A percentile compares a stretch with the other conserved stretches of the same genome.
These are phyloP conservation scores for Habroteleia sp. DNA, from an alignment of 2,888 invertebrate species.

Conservation along the genomic window DNA sequence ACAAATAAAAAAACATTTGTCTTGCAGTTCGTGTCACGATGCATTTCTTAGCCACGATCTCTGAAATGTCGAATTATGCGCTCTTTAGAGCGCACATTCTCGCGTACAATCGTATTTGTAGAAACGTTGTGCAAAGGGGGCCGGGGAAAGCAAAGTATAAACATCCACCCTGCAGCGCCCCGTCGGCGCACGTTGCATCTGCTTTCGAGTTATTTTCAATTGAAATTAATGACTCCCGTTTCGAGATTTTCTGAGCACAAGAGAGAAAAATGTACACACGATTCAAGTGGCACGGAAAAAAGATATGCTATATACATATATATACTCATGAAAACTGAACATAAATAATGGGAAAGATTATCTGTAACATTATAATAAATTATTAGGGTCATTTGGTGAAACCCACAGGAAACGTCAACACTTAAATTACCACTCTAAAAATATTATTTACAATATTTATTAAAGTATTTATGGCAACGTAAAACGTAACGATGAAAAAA, in stretches of 20 bases:
- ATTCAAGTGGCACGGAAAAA: conserved; percentile 69
- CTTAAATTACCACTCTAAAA: too few relatives aligned
- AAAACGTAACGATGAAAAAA: too few relatives aligned
- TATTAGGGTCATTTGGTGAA: conserved; percentile 2
- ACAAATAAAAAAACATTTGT: conserved; percentile 28
- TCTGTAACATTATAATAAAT: conserved; percentile 26
- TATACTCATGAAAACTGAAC: conserved; percentile 22
- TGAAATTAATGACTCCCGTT: conserved; percentile 76
- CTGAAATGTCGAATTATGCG: conserved; percentile 20
- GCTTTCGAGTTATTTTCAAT: conserved; percentile 79
- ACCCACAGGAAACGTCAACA: too few relatives aligned
- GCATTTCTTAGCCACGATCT: conserved; percentile 2
- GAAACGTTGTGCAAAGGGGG: conserved; percentile 69
- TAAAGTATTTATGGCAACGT: too few relatives aligned
- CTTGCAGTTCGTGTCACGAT: not conserved
- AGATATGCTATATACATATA: conserved; percentile 28
- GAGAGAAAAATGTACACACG: conserved; percentile 54
- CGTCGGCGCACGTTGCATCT: conserved; percentile 72
- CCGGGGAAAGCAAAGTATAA: conserved; percentile 61
- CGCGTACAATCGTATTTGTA: conserved; percentile 71
- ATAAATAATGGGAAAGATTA: conserved; percentile 13
- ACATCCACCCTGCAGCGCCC: conserved; percentile 70
- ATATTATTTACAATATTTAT: too few relatives aligned
- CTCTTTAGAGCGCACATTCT: conserved; percentile 52
- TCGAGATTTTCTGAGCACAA: conserved; percentile 62